Conservation (phyloP, 2,797 vertebrate species). For the Fundulus diaphanus region DNA sequence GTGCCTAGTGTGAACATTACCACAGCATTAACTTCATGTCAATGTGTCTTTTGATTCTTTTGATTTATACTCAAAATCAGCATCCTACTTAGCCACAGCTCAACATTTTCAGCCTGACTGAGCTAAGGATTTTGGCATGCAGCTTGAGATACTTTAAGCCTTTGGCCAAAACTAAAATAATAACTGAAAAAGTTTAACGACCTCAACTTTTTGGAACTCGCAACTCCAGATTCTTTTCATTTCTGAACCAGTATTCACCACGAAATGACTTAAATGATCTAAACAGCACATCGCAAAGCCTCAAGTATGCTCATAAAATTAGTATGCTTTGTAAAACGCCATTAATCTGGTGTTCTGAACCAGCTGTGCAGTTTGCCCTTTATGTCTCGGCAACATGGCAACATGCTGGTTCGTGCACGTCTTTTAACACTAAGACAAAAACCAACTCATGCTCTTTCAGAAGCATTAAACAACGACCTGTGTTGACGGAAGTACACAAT, state of each 20-base stretch:
- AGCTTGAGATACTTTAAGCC: not conserved
- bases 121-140: not conserved
- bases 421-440: not conserved
- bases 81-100: not conserved
- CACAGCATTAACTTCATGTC: too few species aligned
- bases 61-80: not conserved
- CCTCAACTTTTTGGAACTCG: not conserved
- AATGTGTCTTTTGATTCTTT: too few species aligned
- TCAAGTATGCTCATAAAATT: not conserved
- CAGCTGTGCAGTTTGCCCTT: not conserved
- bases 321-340: not conserved
- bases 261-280: not conserved
- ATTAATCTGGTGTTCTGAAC: not conserved
- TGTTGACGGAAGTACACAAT: not conserved
- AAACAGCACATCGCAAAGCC: not conserved
- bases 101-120: not conserved
- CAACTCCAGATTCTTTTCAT: slow-evolving; percentile 23
- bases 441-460: not conserved
- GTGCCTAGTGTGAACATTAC: not conserved
- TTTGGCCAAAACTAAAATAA: not conserved
- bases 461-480: not conserved
- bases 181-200: not conserved
- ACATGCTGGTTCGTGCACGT: not conserved
- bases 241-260: not conserved
- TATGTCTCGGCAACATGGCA: not conserved